A percentile compares a stretch with the other conserved stretches of the same genome.
Evolutionary conservation across 92 coral and sea anemone species (phyloP).

Genomic region (Umimayanthus chanpuru): DNA sequence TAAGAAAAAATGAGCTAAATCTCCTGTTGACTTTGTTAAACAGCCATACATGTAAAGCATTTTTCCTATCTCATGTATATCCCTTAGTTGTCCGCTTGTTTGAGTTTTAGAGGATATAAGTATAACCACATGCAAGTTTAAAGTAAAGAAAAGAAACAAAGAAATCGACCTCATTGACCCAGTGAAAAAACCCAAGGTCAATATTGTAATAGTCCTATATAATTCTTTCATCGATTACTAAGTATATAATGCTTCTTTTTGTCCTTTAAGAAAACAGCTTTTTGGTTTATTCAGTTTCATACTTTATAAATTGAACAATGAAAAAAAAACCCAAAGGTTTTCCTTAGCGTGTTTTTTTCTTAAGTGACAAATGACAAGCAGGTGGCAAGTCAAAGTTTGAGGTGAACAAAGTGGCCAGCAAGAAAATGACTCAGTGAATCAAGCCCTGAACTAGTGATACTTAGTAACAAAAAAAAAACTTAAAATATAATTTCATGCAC

Average conservation of each 20-base stretch:
- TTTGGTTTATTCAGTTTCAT: not conserved
- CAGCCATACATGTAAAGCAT: not conserved
- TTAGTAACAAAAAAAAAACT: no score
- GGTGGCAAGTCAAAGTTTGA: not conserved
- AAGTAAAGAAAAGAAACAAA: constrained; percentile 3
- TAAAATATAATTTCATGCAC: no score
- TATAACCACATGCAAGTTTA: constrained; percentile 22
- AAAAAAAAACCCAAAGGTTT: not conserved
- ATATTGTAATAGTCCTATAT: not conserved
- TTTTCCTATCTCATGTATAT: not conserved
- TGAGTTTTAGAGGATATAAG: not conserved
- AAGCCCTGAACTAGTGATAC: no score
- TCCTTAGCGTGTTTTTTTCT: not conserved
- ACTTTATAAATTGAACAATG: no score
- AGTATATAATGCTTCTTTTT: not conserved
- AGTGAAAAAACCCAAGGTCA: not conserved
- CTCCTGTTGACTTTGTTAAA: not conserved
- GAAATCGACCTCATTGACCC: not conserved
- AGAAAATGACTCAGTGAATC: not conserved
- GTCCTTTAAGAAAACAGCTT: not conserved
- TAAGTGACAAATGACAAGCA: not conserved
- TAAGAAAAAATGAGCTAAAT: not conserved
- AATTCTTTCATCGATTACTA: not conserved
- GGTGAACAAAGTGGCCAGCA: not conserved
- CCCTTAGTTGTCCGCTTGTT: not conserved